Evolutionary conservation across 2,888 invertebrate genomes (phyloP), one percentile per base, ranked within the genome.

Genomic region (Masnerella sp.): DNA sequence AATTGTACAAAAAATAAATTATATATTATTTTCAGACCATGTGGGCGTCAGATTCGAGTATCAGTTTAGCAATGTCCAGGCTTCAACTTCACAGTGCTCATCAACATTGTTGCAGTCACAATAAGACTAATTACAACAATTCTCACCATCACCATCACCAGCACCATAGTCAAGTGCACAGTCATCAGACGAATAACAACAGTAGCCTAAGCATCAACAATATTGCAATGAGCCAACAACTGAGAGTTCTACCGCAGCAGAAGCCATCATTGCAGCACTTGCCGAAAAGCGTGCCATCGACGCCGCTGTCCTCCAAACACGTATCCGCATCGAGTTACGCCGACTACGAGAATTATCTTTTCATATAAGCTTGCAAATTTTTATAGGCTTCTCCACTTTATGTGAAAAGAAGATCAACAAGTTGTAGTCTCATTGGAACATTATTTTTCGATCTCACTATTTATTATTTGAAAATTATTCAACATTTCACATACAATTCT

Each of bases 291-390:
- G 81, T 87, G n/a, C 87, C 87, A 0, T 81, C 87, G 11, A 87
- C 87, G 18, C 86, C 86, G 8, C 72, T 85, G 22, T 79, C 86
- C n/a, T 78, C 84, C 15, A 87, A 87, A 71, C 86, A 87, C 64
- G 78, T 86, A 22, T 82, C 85, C 4, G 77, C 84, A 3, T 74
- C 80, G 5, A 88, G 89, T 58, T 91, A 91, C 78, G 90, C 91
- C 38, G 90, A 91, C 77, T 92, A 92, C 80, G 91, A 92, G 82
- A 92, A 92, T 85, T 92, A 91, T 84, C 90, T 92, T 81, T 92
- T 91, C 82, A 92, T 92, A 81, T 92, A 85, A 89, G 56, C 25
- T 5, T 45, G 25, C 28, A 12, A 25, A 25, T 28, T n/a, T n/a
- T n/a, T n/a, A n/a, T n/a, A n/a, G n/a, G n/a, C n/a, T n/a, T n/a